phyloP scores from a whole-genome alignment of 1,140 invertebrate species.

The Dendroctonus ponderosae region DNA sequence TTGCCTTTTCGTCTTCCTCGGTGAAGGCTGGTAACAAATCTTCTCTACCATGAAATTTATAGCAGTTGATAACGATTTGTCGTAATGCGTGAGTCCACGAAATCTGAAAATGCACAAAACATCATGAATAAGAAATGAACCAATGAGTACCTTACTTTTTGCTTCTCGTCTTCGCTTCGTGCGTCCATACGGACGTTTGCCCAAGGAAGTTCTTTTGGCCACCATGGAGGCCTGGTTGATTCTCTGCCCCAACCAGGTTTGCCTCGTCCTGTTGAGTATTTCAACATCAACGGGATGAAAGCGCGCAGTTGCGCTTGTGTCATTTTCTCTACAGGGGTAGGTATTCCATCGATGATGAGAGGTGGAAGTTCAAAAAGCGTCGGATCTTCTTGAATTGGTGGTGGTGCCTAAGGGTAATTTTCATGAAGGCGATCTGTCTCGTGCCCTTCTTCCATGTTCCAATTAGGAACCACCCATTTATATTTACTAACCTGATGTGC shows the following conservation, averaged over 20 bases:
- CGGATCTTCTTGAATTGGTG: constrained; percentile 87
- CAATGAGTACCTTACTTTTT: constrained; percentile 69
- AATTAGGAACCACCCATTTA: neutral
- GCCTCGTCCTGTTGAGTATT: constrained; percentile 93
- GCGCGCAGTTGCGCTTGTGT: constrained; percentile 94
- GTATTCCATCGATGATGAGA: constrained; percentile 94
- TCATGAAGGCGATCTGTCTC: neutral
- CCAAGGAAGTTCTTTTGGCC: constrained; percentile 96
- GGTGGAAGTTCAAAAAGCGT: constrained; percentile 93
- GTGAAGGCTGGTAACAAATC: constrained; percentile 92
- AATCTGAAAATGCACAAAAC: constrained; percentile 63
- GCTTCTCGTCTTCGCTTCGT: constrained; percentile 92
- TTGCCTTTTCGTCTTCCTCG: constrained; percentile 83
- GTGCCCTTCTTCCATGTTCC: neutral
- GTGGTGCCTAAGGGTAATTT: constrained; percentile 78
- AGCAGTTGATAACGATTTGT: constrained; percentile 97
- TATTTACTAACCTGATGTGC: constrained; percentile 55
- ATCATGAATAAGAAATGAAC: too few species aligned
- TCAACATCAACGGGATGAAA: constrained; percentile 97
- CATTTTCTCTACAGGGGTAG: constrained; percentile 98
- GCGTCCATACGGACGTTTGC: constrained; percentile 98
- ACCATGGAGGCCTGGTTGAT: constrained; percentile 93
- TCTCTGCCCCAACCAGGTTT: constrained; percentile 97
- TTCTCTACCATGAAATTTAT: constrained; percentile 95
- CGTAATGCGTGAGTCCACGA: constrained; percentile 97